Evolutionary conservation across 2,113 vertebrate genomes (phyloP).

Genomic region (Stercorarius parasiticus): DNA sequence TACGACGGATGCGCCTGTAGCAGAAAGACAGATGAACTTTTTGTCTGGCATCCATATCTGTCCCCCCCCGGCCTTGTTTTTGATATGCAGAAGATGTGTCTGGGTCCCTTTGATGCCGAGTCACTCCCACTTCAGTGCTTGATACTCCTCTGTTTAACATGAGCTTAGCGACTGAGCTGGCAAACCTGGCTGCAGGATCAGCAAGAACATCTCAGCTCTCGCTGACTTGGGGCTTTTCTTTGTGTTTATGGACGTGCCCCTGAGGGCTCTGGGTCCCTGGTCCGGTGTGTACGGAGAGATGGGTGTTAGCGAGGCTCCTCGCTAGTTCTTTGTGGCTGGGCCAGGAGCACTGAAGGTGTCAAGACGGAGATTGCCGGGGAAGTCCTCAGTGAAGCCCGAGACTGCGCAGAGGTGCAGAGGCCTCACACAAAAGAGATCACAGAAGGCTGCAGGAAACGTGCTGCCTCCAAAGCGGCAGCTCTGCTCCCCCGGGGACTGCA

Average conservation of each 20-base stretch:
- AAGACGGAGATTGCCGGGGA: neutral
- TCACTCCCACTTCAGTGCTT: neutral
- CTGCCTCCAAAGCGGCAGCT: neutral
- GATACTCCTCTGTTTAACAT: neutral
- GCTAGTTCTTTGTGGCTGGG: neutral
- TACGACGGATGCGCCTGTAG: neutral
- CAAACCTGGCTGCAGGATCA: neutral
- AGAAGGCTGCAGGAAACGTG: slow-evolving; percentile 44
- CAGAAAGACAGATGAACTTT: neutral
- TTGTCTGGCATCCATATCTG: neutral
- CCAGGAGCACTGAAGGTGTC: neutral
- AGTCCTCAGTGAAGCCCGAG: neutral
- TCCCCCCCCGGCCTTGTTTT: too few relatives aligned
- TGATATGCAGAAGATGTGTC: neutral
- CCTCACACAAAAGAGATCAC: slow-evolving; percentile 26
- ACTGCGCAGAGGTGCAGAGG: neutral
- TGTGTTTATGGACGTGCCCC: neutral
- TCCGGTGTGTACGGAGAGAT: neutral
- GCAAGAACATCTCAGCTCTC: neutral
- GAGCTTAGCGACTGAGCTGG: neutral
- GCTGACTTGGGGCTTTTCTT: neutral
- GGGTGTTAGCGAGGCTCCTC: neutral
- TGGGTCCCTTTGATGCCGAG: neutral
- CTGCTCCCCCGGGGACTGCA: neutral
- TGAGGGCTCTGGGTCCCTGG: neutral